These are phyloP conservation scores for Scaptomyza reducta DNA, from an alignment of 2,888 invertebrate genomes.

Conservation along the genomic window DNA sequence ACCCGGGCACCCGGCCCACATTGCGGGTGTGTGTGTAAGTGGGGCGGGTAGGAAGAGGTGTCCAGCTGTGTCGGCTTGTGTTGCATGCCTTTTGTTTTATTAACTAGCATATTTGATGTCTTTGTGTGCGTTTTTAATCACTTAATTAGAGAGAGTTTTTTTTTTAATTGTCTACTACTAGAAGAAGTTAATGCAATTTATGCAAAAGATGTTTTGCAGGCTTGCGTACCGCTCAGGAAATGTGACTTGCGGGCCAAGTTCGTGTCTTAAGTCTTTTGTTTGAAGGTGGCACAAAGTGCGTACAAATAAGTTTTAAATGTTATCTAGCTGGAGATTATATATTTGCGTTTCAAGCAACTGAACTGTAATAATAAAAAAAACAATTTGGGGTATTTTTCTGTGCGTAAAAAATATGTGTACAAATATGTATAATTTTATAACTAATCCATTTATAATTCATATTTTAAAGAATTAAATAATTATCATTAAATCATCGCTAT, in stretches of 20 bases:
- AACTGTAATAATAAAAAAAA: too few species aligned
- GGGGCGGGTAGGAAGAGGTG: slow-evolving; percentile 1
- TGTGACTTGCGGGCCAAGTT: slow-evolving; percentile 58
- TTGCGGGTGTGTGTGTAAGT: slow-evolving; percentile 11
- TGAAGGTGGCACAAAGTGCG: slow-evolving; percentile 26
- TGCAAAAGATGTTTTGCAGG: slow-evolving; percentile 53
- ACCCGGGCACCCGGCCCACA: slow-evolving; percentile 5
- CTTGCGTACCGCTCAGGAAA: slow-evolving; percentile 61
- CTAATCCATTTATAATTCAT: too few species aligned
- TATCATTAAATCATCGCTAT: too few species aligned
- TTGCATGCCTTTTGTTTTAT: slow-evolving; percentile 59
- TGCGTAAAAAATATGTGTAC: too few species aligned
- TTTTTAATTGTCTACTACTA: slow-evolving; percentile 64
- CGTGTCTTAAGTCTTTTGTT: slow-evolving; percentile 77
- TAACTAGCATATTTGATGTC: slow-evolving; percentile 65
- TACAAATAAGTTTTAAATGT: background rate
- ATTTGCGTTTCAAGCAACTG: background rate
- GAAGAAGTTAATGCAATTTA: slow-evolving; percentile 59
- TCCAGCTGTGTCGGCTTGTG: slow-evolving; percentile 33
- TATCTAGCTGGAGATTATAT: background rate
- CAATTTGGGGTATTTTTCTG: too few species aligned
- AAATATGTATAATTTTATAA: too few species aligned
- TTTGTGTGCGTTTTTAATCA: slow-evolving; percentile 73
- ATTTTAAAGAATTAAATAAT: too few species aligned
- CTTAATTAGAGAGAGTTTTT: slow-evolving; percentile 69